A percentile compares a stretch with the other conserved stretches of the same genome.
Evolutionary conservation across 2,888 invertebrate genomes (phyloP).

Genomic region (Tubulanus polymorphus): DNA sequence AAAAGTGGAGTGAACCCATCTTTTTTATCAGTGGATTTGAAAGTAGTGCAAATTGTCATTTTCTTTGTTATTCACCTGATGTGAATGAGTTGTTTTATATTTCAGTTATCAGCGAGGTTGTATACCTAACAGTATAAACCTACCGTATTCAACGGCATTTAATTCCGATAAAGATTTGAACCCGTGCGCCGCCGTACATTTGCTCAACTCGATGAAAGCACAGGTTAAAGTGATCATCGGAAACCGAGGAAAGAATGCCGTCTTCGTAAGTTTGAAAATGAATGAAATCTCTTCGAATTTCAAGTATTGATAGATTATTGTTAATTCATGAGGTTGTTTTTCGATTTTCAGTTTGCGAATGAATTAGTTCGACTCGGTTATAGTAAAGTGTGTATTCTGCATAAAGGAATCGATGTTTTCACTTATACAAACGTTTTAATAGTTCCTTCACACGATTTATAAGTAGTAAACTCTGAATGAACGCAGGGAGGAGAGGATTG

Average conservation of each 20-base stretch:
- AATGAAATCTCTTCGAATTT: neutral
- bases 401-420: conserved; percentile 81
- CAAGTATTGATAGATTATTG: neutral
- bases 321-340: neutral
- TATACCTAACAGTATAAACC: conserved; percentile 77
- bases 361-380: conserved; percentile 75
- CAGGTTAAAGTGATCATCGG: conserved; percentile 76
- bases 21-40: too few species aligned
- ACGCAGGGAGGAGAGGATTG: too few species aligned
- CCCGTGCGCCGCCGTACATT: conserved; percentile 58
- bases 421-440: conserved; percentile 55
- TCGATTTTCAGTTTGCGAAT: conserved; percentile 73
- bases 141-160: conserved; percentile 79
- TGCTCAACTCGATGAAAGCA: conserved; percentile 61
- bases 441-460: conserved; percentile 55
- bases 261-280: conserved; percentile 46
- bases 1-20: too few species aligned
- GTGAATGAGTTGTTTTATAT: too few species aligned
- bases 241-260: conserved; percentile 66
- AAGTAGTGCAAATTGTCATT: neutral
- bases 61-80: too few species aligned
- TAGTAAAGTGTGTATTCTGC: conserved; percentile 76
- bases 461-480: too few species aligned
- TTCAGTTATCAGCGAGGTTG: conserved; percentile 73
- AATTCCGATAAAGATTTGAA: conserved; percentile 66